Evolutionary conservation across 2,888 invertebrate genomes (phyloP).

Genomic region (Drepanosiphum platanoidis): DNA sequence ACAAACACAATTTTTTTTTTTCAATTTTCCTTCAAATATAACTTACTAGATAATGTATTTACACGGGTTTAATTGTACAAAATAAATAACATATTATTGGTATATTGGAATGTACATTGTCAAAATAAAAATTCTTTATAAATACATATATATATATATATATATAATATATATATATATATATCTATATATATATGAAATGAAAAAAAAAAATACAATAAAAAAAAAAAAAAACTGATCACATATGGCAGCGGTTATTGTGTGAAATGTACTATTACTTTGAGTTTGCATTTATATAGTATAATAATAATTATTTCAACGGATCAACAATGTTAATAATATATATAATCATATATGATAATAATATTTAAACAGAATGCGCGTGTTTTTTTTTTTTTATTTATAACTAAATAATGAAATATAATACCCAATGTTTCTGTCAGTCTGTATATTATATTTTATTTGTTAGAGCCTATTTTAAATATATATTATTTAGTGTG

Average conservation of each 20-base stretch:
- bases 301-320: constrained; percentile 61
- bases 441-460: constrained; percentile 59
- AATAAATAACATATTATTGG: constrained; percentile 55
- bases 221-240: constrained; percentile 43
- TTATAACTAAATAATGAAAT: constrained; percentile 61
- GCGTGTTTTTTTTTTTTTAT: constrained; percentile 14
- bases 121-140: constrained; percentile 36
- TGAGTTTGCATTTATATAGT: constrained; percentile 38
- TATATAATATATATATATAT: neutral
- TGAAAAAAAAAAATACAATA: constrained; percentile 27
- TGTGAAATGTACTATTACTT: constrained; percentile 47
- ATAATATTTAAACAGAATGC: constrained; percentile 53
- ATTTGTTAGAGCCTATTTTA: constrained; percentile 50
- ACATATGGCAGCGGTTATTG: constrained; percentile 59
- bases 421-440: constrained; percentile 62
- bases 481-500: constrained; percentile 48
- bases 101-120: constrained; percentile 56
- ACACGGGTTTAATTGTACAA: constrained; percentile 53
- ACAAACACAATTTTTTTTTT: constrained; percentile 38
- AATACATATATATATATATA: neutral
- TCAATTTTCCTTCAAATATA: constrained; percentile 32
- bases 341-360: constrained; percentile 29
- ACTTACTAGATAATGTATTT: constrained; percentile 55
- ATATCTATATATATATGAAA: constrained; percentile 27
- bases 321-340: constrained; percentile 50